Percentiles rank a stretch among this genome's conserved stretches.
Evolutionary conservation across 2,888 invertebrate genomes (phyloP).

Genomic region (Drosophila mercatorum): DNA sequence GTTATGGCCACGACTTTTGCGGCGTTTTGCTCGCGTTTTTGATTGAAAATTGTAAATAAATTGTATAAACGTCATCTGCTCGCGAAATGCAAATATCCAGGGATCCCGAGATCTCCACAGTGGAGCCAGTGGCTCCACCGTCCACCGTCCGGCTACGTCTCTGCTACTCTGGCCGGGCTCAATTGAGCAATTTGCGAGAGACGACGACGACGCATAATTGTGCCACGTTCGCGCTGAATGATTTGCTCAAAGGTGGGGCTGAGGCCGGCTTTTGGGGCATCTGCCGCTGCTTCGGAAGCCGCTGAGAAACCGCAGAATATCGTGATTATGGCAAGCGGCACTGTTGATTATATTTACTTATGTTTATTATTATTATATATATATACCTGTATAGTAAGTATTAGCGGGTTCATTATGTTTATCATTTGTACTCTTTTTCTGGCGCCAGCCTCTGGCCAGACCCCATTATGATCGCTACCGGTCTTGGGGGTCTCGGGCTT

Average conservation of each 20-base stretch:
- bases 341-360: constrained; percentile 47
- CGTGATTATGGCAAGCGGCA: constrained; percentile 57
- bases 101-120: constrained; percentile 4
- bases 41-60: constrained; percentile 80
- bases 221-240: constrained; percentile 75
- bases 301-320: constrained; percentile 51
- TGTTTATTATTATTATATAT: constrained; percentile 12
- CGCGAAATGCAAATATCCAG: constrained; percentile 67
- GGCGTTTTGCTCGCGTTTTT: constrained; percentile 66
- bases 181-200: constrained; percentile 75
- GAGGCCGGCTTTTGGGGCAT: constrained; percentile 25
- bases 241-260: constrained; percentile 68
- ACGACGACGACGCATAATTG: constrained; percentile 71
- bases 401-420: constrained; percentile 40
- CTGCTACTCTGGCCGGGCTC: constrained; percentile 19
- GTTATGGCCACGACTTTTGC: constrained; percentile 70
- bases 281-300: constrained; percentile 60
- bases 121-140: neutral
- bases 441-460: constrained; percentile 22
- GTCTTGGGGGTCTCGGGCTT: constrained; percentile 47
- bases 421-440: constrained; percentile 31
- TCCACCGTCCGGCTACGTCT: constrained; percentile 1
- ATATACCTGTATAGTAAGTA: constrained; percentile 9
- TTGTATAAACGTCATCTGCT: constrained; percentile 74
- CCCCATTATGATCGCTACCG: constrained; percentile 64